These are phyloP conservation scores for Helleia helle DNA, from an alignment of 2,888 invertebrate species.

Conservation along the genomic window DNA sequence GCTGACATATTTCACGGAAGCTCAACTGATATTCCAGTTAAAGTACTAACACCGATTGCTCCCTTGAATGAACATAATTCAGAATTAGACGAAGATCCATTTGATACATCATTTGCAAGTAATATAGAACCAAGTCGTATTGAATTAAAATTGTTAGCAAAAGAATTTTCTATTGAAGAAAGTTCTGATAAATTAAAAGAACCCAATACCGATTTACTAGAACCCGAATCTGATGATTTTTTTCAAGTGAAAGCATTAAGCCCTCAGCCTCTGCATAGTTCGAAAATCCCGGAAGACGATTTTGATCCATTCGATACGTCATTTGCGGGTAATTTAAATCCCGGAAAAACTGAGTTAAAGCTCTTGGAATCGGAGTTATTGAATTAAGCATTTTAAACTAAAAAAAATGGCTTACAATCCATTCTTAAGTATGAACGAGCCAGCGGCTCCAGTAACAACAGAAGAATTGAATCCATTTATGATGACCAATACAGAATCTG, in stretches of 20 bases:
- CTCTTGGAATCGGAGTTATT: slow-evolving; percentile 83
- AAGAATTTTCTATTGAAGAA: slow-evolving; percentile 78
- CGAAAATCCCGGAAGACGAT: slow-evolving; percentile 42
- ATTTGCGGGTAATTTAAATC: slow-evolving; percentile 81
- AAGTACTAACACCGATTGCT: slow-evolving; percentile 77
- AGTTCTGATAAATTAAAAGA: slow-evolving; percentile 40
- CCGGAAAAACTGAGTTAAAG: slow-evolving; percentile 85
- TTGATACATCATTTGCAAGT: slow-evolving; percentile 89
- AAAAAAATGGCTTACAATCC: slow-evolving; percentile 83
- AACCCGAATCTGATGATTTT: slow-evolving; percentile 65
- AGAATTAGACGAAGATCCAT: slow-evolving; percentile 80
- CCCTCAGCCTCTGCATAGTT: slow-evolving; percentile 68
- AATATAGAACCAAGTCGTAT: slow-evolving; percentile 85
- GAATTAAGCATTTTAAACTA: slow-evolving; percentile 22
- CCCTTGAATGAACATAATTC: slow-evolving; percentile 46
- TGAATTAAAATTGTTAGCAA: slow-evolving; percentile 84
- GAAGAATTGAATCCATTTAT: slow-evolving; percentile 81
- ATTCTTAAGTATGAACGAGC: slow-evolving; percentile 83
- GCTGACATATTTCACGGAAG: slow-evolving; percentile 49
- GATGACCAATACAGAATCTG: slow-evolving; percentile 56
- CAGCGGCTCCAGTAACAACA: slow-evolving; percentile 58
- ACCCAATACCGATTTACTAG: slow-evolving; percentile 47
- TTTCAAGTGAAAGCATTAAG: slow-evolving; percentile 82
- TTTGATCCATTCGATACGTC: slow-evolving; percentile 91
- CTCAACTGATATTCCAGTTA: slow-evolving; percentile 54